Evolutionary conservation across 2,797 vertebrate species (phyloP), one percentile per base, ranked within the genome.

Genomic region (Eulemur mongoz): DNA sequence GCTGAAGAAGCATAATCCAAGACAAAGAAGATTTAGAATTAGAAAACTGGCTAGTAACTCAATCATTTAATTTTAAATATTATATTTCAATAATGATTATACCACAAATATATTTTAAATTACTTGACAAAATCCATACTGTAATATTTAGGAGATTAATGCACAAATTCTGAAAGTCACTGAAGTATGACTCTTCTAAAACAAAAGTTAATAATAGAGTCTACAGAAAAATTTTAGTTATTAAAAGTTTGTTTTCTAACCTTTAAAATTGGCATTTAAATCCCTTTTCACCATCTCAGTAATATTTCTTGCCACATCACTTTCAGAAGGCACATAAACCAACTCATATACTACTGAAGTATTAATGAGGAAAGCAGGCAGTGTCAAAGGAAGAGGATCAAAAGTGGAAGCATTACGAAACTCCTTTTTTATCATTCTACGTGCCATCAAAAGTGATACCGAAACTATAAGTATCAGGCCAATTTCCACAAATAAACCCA

Each of bases 301-400:
- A 70, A 95, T 90, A 75, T 9, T 84, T 93, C 67, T 96, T 89
- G 45, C 91, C 2, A n/a, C 59, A 43, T 76, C 52, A 76, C 87
- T 97, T 52, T 63, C 20, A 93, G 93, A 96, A 97, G 93, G 93
- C 38, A 96, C 82, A 14, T 85, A 96, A 43, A 63, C 93, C 65
- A 97, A 63, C 61, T 93, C 72, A 91, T 54, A 81, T 35, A 23
- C 35, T 35, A 8, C 5, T 0, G 1, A 32, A 13, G 7, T 15
- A 54, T 76, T 27, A 38, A 1, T 23, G 14, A 97, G 4, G 35
- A 45, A 78, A 45, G 0, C 0, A 8, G 90, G 70, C 7, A 63
- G 30, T 40, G 5, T 14, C 57, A 96, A 57, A n/a, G 30, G 32
- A 45, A 84, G 1, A 88, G 81, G 30, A 7, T 0, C 8, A 14